A percentile compares a stretch with the other conserved stretches of the same genome.
These are phyloP conservation scores for Altica lythri DNA, from an alignment of 2,888 invertebrate species.

Conservation along the genomic window DNA sequence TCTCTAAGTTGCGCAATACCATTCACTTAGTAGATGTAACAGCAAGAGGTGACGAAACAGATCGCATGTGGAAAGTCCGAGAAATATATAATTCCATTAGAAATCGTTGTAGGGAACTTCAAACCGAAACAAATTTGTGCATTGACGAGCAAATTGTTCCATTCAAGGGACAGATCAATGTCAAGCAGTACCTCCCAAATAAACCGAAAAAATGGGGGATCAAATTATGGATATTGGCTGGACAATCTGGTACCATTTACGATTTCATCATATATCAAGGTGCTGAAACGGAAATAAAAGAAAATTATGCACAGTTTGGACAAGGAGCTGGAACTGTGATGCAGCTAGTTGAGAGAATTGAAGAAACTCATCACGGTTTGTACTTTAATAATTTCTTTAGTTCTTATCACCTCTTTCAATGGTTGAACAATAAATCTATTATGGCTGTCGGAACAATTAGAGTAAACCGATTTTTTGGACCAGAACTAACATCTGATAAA, in stretches of 20 bases:
- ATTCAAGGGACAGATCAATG: not conserved
- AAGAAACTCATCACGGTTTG: constrained; percentile 3
- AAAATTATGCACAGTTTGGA: not conserved
- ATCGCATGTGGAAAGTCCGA: constrained; percentile 1
- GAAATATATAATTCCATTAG: constrained; percentile 9
- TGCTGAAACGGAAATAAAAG: constrained; percentile 8
- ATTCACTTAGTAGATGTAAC: not conserved
- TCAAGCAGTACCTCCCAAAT: not conserved
- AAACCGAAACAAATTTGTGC: constrained; percentile 1
- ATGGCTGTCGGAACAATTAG: constrained; percentile 1
- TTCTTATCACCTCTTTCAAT: constrained; percentile 2
- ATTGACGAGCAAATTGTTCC: too few species aligned
- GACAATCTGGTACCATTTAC: constrained; percentile 1
- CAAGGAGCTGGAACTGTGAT: constrained; percentile 4
- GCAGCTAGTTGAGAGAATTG: constrained; percentile 8
- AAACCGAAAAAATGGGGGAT: constrained; percentile 8
- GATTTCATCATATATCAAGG: constrained; percentile 10
- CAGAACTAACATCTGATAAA: not conserved
- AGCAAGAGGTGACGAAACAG: not conserved
- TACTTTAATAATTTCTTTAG: constrained; percentile 4
- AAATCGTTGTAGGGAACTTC: constrained; percentile 2
- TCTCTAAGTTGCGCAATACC: constrained; percentile 1
- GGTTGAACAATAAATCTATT: constrained; percentile 2
- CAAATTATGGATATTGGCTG: constrained; percentile 3
- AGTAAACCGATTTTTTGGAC: not conserved